Base-by-base conservation (phyloP, 2,797 vertebrate species). In the Peromyscus melanophrys region DNA sequence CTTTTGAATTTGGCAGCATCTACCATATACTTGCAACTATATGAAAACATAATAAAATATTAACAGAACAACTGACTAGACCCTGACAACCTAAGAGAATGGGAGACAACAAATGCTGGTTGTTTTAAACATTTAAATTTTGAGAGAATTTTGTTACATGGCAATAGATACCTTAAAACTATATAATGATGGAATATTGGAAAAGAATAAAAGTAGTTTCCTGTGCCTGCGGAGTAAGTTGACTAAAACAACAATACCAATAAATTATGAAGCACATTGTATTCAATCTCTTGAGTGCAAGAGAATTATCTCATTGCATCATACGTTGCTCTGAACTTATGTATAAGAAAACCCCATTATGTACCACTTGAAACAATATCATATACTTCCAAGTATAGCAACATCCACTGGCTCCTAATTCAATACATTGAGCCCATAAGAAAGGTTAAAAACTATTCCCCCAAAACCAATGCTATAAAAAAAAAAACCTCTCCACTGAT, bases 401-500 rank as follows among this genome's bases (percentile, higher is more conserved):
- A 76, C 16, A 94, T 52, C 12, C 21, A 90, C 1, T 92, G 82
- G 55, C 92, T 88, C 40, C 89, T 94, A 91, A 89, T 92, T 46
- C 63, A 96, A 95, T 86, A 29, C 52, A 65, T 1, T 96, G 92
- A 95, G 69, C 29, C 71, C 67, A 90, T 85, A 94, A 89, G 83
- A 77, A 95, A 55, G 88, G 91, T 92, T 96, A 96, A 96, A 94
- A 96, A 92, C 31, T 78, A 13, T 90, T 85, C 85, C 43, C 71
- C 55, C 52, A 16, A 96, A 96, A 96, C 61, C 59, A 95, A 69
- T 59, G 40, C 29, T 85, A 89, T 61, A 25, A 95, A 96, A 94
- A 94, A 94, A 94, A 94, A 95, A 94, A 95, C 87, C 81, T 57
- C 31, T 78, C n/a, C 49, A 84, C 29, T 85, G 78, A 97, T 96